Conservation (phyloP, 2,797 vertebrate species). For the Steatocranus sp. region DNA sequence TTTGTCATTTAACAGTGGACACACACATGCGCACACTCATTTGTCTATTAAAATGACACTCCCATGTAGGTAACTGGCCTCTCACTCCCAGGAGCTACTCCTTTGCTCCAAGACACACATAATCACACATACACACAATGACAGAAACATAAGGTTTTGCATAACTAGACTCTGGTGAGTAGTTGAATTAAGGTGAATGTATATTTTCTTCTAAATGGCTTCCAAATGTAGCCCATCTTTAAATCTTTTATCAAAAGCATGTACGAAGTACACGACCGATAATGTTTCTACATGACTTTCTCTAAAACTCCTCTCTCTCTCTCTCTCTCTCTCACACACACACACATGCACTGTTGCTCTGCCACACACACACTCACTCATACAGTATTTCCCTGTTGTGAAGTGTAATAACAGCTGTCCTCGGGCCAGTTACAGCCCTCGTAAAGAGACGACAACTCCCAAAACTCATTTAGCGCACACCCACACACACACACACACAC, state of each 20-base stretch:
- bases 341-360: background rate
- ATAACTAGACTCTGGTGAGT: background rate
- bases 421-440: conserved; percentile 69
- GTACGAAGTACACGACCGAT: conserved; percentile 2
- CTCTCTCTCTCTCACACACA: background rate
- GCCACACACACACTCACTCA: background rate
- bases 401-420: conserved; percentile 73
- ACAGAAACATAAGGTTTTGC: background rate
- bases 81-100: conserved; percentile 37
- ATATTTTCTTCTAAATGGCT: conserved; percentile 6
- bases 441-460: conserved; percentile 73
- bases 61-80: conserved; percentile 29
- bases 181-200: conserved; percentile 28
- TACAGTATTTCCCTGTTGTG: conserved; percentile 64
- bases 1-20: conserved; percentile 50
- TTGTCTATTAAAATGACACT: conserved; percentile 38
- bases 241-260: conserved; percentile 19
- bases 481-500: background rate
- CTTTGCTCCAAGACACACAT: conserved; percentile 20
- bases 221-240: conserved; percentile 10
- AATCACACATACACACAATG: background rate
- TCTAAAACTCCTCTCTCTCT: background rate
- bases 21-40: conserved; percentile 5
- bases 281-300: conserved; percentile 3
- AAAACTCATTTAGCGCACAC: conserved; percentile 67